A percentile compares a stretch with the other conserved stretches of the same genome.
phyloP scores from a whole-genome alignment of 1,140 invertebrate genomes.

The Drosophila fuyamai region DNA sequence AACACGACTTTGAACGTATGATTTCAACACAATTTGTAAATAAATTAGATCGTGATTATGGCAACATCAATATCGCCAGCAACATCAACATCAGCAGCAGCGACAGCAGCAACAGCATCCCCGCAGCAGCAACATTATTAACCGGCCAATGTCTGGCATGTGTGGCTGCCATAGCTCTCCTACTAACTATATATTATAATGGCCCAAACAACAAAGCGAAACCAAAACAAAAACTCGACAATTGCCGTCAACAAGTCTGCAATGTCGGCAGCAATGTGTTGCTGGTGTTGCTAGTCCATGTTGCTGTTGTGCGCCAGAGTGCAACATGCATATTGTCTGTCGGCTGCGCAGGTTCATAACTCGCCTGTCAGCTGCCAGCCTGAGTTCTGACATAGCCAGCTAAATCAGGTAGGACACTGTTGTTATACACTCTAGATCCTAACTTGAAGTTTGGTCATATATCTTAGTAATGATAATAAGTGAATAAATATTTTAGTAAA shows the following conservation, averaged over 20 bases:
- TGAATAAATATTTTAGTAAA: too few species aligned
- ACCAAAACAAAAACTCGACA: constrained; percentile 46
- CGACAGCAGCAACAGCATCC: constrained; percentile 20
- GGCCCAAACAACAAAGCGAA: constrained; percentile 51
- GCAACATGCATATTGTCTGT: constrained; percentile 59
- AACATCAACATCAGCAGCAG: constrained; percentile 38
- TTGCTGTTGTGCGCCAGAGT: constrained; percentile 45
- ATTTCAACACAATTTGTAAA: constrained; percentile 83
- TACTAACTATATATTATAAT: constrained; percentile 81
- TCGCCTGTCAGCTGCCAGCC: constrained; percentile 55
- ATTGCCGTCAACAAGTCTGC: constrained; percentile 81
- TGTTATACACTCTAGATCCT: constrained; percentile 5
- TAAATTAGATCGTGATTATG: constrained; percentile 83
- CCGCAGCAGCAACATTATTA: constrained; percentile 72
- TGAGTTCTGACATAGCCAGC: constrained; percentile 55
- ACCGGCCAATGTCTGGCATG: constrained; percentile 68
- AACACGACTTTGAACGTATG: constrained; percentile 81
- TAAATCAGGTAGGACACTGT: constrained; percentile 1
- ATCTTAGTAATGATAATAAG: too few species aligned
- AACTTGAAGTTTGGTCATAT: too few species aligned
- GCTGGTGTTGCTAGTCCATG: constrained; percentile 42
- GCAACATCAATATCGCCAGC: constrained; percentile 78
- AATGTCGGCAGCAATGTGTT: constrained; percentile 54
- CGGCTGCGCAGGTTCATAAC: constrained; percentile 69
- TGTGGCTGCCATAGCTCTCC: constrained; percentile 56